Evolutionary conservation across 2,797 vertebrate genomes (phyloP), one percentile per base, ranked within the genome.

Genomic region (Xerus rutilus): DNA sequence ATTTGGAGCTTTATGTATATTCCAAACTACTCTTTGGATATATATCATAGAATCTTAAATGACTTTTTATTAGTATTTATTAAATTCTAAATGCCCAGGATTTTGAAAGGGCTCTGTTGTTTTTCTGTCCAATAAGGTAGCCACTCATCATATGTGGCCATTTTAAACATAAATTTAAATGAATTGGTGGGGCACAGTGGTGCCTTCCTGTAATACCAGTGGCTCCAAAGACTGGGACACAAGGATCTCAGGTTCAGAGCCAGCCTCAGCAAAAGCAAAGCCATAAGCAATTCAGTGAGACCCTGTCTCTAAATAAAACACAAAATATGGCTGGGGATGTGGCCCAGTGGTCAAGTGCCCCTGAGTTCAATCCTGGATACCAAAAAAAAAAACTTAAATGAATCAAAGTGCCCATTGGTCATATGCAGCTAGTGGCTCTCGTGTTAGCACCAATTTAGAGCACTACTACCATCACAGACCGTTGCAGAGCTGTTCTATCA

Each of bases 91-190:
- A 1, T 78, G 25, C 9, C 47, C 3, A 47, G 23, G 8, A 39
- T 28, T 67, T 81, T 35, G 5, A 15, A 25, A 82, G 8, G 23
- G 52, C 18, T 82, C 39, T 49, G 28, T 59, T 67, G 20, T 69
- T 77, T 3, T 72, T 35, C 11, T 73, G 9, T 73, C 8, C 23
- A 62, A 57, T 73, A 64, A 32, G 1, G 13, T 49, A 62, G 18
- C 5, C 47, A 47, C 45, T 20, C 76, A 25, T 10, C 47, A 65
- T 4, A 28, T 52, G 64, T 39, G 25, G 10, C 10, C 32, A 93
- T 39, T 39, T 78, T 85, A 81, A 81, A 88, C 3, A 92, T 39
- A n/a, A 82, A n/a, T 52, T 81, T 73, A 93, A 81, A 62, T 49
- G 49, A 49, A 49, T 49, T 49, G 49, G 49, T 13, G 14, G 49